Conservation (phyloP, 2,888 invertebrate genomes). For the Strigamia crassipes region DNA sequence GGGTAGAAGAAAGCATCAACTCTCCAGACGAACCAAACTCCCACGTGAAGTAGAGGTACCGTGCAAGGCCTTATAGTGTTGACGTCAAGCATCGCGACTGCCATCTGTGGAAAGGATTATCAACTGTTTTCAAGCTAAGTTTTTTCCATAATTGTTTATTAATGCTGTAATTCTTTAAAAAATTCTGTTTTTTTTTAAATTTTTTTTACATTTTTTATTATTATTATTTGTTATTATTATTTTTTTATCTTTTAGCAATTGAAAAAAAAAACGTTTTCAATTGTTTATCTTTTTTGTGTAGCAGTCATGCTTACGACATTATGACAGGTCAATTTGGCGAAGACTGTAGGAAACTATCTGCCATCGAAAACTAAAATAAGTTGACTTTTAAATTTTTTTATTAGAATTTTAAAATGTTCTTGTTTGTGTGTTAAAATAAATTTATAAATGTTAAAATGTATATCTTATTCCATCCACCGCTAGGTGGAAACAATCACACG, state of each 20-base stretch:
- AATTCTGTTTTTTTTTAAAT: background rate
- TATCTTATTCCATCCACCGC: too few relatives aligned
- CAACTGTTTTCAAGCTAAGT: background rate
- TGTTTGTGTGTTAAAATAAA: background rate
- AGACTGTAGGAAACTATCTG: background rate
- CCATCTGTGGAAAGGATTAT: background rate
- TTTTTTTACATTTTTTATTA: background rate
- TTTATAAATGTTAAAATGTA: too few relatives aligned
- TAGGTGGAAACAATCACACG: too few relatives aligned
- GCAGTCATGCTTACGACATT: background rate
- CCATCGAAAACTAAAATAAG: background rate
- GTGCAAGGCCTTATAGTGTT: background rate
- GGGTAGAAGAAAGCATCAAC: constrained; percentile 31
- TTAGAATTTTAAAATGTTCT: background rate
- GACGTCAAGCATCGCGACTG: background rate
- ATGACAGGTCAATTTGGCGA: constrained; percentile 9
- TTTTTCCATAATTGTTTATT: background rate
- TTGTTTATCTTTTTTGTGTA: too few relatives aligned
- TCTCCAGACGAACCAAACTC: constrained; percentile 28
- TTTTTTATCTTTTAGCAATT: background rate
- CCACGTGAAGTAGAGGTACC: constrained; percentile 26
- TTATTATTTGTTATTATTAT: background rate
- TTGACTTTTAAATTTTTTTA: background rate
- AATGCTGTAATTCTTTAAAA: background rate
- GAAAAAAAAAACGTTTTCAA: background rate